Conservation (phyloP, 2,888 invertebrate species). For the Yponomeuta malinellus region DNA sequence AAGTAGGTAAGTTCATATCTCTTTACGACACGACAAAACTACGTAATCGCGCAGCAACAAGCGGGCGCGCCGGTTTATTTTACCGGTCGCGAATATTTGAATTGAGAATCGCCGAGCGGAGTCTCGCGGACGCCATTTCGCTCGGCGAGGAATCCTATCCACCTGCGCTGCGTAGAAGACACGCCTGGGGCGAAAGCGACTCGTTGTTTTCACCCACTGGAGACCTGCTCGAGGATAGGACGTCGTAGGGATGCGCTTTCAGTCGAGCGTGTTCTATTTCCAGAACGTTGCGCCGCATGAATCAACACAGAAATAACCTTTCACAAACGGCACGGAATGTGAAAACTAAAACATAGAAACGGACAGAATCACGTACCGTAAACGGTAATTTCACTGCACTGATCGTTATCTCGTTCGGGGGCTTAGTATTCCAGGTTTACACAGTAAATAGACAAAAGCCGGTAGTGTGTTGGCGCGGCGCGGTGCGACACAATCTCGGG, state of each 20-base stretch:
- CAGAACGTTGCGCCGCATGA: conserved; percentile 72
- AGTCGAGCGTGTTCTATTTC: conserved; percentile 65
- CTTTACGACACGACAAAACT: conserved; percentile 2
- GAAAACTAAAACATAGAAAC: conserved; percentile 55
- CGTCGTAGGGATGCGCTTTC: conserved; percentile 64
- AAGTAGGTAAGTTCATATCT: background rate
- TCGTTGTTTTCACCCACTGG: conserved; percentile 33
- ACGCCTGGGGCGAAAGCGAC: conserved; percentile 49
- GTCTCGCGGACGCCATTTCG: conserved; percentile 68
- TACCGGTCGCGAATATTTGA: conserved; percentile 69
- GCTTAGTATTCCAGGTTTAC: conserved; percentile 47
- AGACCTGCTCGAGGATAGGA: conserved; percentile 45
- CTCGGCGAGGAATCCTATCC: conserved; percentile 19
- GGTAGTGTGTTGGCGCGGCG: conserved; percentile 45
- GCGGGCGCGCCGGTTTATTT: conserved; percentile 37
- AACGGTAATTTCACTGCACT: conserved; percentile 68
- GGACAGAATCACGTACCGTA: conserved; percentile 65
- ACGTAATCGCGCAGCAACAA: conserved; percentile 28
- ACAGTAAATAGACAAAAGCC: conserved; percentile 59
- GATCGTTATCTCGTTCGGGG: conserved; percentile 52
- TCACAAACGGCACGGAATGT: conserved; percentile 64
- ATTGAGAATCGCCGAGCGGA: conserved; percentile 37
- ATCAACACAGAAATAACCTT: conserved; percentile 76
- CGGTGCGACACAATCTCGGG: conserved; percentile 52
- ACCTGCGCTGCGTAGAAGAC: conserved; percentile 44